Percentiles rank a stretch among this genome's conserved stretches.
Evolutionary conservation across 2,888 invertebrate genomes (phyloP).

Genomic region (Mythimna vitellina): DNA sequence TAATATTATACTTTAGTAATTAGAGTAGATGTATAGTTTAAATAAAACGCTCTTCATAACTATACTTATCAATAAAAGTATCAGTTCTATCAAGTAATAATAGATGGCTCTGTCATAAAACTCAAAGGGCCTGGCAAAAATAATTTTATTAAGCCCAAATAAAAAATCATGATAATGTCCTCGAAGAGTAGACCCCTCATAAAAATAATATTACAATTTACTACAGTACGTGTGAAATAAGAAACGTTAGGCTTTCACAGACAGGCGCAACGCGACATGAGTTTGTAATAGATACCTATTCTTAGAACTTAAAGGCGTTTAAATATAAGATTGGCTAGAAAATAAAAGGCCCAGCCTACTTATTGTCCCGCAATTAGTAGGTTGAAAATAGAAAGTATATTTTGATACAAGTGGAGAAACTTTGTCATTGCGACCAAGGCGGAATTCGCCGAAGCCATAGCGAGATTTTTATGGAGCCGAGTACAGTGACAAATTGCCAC

Average conservation of each 20-base stretch:
- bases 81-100: background rate
- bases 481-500: too few species aligned
- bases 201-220: slow-evolving; percentile 48
- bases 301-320: background rate
- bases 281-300: background rate
- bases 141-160: slow-evolving; percentile 10
- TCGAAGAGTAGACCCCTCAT: slow-evolving; percentile 30
- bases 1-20: too few species aligned
- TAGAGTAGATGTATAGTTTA: background rate
- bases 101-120: slow-evolving; percentile 28
- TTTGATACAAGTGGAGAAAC: too few species aligned
- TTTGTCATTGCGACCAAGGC: too few species aligned
- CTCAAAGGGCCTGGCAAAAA: background rate
- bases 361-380: background rate
- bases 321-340: background rate
- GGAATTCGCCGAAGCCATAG: too few species aligned
- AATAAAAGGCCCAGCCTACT: background rate
- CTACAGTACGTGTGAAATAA: slow-evolving; percentile 60
- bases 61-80: background rate
- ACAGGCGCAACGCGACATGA: background rate
- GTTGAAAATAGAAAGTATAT: too few species aligned
- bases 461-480: too few species aligned
- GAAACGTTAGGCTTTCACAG: slow-evolving; percentile 39
- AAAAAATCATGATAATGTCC: slow-evolving; percentile 30
- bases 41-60: too few species aligned